A percentile compares a stretch with the other conserved stretches of the same genome.
Evolutionary conservation across 2,888 invertebrate species (phyloP).

Genomic region (Alentia gelatinosa): DNA sequence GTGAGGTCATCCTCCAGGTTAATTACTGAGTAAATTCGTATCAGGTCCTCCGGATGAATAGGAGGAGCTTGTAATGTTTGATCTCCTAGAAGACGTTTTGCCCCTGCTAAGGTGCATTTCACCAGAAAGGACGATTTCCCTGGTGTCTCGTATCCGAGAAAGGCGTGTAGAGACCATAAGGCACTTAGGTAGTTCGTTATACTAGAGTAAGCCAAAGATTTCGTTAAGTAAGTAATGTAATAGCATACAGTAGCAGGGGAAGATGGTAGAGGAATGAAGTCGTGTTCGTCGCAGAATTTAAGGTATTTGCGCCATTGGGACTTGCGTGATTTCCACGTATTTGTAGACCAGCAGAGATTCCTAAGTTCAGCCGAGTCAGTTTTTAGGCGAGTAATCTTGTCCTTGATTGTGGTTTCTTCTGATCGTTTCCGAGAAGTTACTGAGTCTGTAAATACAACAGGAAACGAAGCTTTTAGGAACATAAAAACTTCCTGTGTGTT

Average conservation of each 20-base stretch:
- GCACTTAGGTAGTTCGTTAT: neutral
- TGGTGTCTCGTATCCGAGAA: neutral
- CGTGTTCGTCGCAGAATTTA: neutral
- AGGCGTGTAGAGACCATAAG: neutral
- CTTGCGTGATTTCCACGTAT: neutral
- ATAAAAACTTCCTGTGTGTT: neutral
- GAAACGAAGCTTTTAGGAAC: neutral
- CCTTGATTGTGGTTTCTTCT: too few species aligned
- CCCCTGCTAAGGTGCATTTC: neutral
- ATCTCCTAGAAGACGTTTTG: neutral
- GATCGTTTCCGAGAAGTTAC: too few species aligned
- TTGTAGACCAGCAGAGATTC: neutral
- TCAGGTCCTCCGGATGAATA: neutral
- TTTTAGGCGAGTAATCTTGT: too few species aligned
- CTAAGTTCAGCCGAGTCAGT: neutral
- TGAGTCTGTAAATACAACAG: neutral
- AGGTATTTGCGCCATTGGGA: neutral
- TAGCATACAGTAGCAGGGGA: neutral
- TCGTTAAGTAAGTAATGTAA: neutral
- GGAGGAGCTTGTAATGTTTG: neutral
- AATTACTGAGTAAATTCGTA: neutral
- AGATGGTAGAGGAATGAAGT: neutral
- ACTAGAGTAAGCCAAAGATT: neutral
- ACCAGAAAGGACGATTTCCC: neutral
- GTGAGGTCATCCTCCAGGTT: neutral